Base-by-base conservation (phyloP, 2,888 invertebrate species). In the Sinohyriopsis cumingii region DNA sequence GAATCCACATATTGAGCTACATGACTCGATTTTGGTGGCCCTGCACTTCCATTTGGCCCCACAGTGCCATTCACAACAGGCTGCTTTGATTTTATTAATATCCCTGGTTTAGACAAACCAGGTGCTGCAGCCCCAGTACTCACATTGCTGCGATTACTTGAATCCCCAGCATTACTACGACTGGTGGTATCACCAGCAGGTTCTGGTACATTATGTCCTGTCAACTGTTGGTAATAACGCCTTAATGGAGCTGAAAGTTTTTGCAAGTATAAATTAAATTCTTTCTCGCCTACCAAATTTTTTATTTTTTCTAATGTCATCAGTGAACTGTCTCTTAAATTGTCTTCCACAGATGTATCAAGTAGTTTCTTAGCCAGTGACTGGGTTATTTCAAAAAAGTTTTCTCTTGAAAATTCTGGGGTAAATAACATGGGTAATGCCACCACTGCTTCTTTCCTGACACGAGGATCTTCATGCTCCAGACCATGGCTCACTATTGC, bases 351-450 rank as follows among this genome's bases (percentile, higher is more conserved):
- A 20, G 84, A 76, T 78, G 80, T 73, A 67, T 88, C 88, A 12
- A 86, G 70, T 63, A 89, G 75, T 63, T 87, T 84, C 73, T 87
- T 87, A 15, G 87, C 86, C 24, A 89, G 78, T 28, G 88, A 86
- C 57, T 87, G 84, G 33, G 87, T 83, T 24, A 91, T 87, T 59
- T 89, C 89, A 67, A 81, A 86, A 72, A 89, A 87, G 71, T 91
- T 89, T 69, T 89, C 88, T 54, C 86, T 79, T 69, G 87, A 80
- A 74, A 91, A 90, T 69, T 91, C 91, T 55, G 87, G 87, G 12
- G 90, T 89, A 65, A 91, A 88, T 28, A 91, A 78, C 78, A 90
- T 84, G 20, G 90, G 90, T 25, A 91, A 71, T 33, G 90, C 87
- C 64, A 87, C 83, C 28, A 90, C 86, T 22, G 89, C 85, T 67